Base-by-base conservation (phyloP, 2,888 invertebrate genomes). In the Cosmia pyralina region DNA sequence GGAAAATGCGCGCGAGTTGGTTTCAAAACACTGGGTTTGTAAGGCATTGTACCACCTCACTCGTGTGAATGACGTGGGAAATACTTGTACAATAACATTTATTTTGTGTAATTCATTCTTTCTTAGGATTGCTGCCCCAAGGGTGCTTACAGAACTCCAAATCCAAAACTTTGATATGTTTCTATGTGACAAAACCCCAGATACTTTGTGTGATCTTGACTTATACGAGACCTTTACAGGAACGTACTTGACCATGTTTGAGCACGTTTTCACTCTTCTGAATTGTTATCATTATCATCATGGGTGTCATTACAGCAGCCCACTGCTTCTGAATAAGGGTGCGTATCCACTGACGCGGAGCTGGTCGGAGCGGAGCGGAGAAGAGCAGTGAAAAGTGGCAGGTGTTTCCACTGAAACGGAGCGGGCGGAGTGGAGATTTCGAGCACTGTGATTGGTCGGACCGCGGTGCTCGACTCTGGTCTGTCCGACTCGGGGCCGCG, bases 21-120 rank as follows among this genome's bases (percentile, higher is more conserved):
- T 93, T 93, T 90, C 92, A 88, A 92, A 91, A 93, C 86, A 81
- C 64, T 84, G 63, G 75, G 84, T 79, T 65, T 80, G 67, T 81
- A 65, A 79, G 72, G 46, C 77, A 87, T 87, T 87, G 85, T 82
- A 75, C 73, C 71, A 34, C 64, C 72, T 78, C 77, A 70, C 77
- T 70, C 60, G 75, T 65, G 79, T 78, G 85, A 87, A 85, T 87
- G 81, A 88, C 89, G 88, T 90, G 90, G 69, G 90, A 91, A 89
- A 69, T 52, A 60, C 63, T 77, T 77, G 62, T 81, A 69, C 71
- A 79, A 75, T 68, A 68, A 72, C 60, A 66, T 79, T 79, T 80
- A 80, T 41, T 82, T 64, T 57, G 34, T 78, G 67, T 66, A 67
- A 82, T 81, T 73, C 69, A 75, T 57, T 69, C 7, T 65, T 57